A percentile compares a stretch with the other conserved stretches of the same genome.
Conservation (phyloP, 2,888 invertebrate species). For the Mesochorus sp. region DNA sequence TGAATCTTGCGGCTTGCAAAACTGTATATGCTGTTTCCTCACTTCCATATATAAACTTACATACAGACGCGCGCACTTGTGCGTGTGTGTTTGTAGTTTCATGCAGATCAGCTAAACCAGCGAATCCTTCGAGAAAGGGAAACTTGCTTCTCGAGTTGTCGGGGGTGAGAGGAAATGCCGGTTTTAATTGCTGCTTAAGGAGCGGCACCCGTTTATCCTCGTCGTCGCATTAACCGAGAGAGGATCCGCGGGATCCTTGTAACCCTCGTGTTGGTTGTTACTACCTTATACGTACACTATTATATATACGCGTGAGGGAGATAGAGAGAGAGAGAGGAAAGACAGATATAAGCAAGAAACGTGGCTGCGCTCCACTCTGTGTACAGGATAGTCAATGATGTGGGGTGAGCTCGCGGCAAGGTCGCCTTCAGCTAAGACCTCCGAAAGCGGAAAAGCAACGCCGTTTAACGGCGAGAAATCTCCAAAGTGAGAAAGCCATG, state of each 20-base stretch:
- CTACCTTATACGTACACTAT: slow-evolving; percentile 8
- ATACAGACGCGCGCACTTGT: background rate
- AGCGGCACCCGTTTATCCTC: slow-evolving; percentile 55
- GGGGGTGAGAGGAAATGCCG: slow-evolving; percentile 61
- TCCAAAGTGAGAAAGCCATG: slow-evolving; percentile 53
- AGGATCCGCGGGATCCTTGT: slow-evolving; percentile 39
- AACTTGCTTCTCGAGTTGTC: slow-evolving; percentile 68
- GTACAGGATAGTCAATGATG: slow-evolving; percentile 49
- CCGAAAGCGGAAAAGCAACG: slow-evolving; percentile 50
- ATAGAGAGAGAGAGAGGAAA: background rate
- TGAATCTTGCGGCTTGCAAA: slow-evolving; percentile 3
- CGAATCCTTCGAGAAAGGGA: slow-evolving; percentile 41
- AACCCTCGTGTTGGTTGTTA: slow-evolving; percentile 5
- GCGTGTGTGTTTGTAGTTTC: slow-evolving; percentile 27
- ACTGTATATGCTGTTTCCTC: background rate
- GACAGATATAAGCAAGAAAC: slow-evolving; percentile 44
- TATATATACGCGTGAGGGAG: slow-evolving; percentile 1
- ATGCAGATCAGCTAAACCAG: slow-evolving; percentile 29
- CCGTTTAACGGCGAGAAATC: slow-evolving; percentile 63
- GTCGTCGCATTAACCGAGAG: slow-evolving; percentile 49
- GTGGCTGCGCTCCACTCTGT: slow-evolving; percentile 38
- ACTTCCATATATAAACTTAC: slow-evolving; percentile 5
- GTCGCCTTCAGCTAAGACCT: slow-evolving; percentile 40
- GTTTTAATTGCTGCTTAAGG: slow-evolving; percentile 77
- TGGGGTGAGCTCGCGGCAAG: slow-evolving; percentile 32